These are phyloP conservation scores for Bicyclus anynana DNA, from an alignment of 1,140 invertebrate genomes.

Conservation along the genomic window DNA sequence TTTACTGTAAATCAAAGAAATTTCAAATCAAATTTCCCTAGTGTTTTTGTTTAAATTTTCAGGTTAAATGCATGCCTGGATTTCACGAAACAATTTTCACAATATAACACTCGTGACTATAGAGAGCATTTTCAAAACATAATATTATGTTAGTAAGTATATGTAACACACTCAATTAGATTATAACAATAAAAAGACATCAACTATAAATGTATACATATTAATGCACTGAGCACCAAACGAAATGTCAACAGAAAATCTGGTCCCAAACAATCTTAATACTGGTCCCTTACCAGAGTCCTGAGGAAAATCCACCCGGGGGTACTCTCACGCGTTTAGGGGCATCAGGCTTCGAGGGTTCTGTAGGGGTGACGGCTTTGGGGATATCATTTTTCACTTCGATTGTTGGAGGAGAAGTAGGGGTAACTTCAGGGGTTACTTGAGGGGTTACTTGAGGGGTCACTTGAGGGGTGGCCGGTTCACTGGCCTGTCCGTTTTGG, in stretches of 20 bases:
- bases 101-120: background rate
- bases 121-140: no score
- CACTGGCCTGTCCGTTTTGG: slow-evolving; percentile 40
- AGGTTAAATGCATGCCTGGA: background rate
- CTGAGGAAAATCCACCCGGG: slow-evolving; percentile 78
- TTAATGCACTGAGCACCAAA: slow-evolving; percentile 12
- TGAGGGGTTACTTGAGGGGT: slow-evolving; percentile 17
- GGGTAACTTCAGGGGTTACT: slow-evolving; percentile 2
- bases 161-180: background rate
- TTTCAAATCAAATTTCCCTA: no score
- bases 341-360: slow-evolving; percentile 35
- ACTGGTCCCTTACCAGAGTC: slow-evolving; percentile 72
- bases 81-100: background rate
- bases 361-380: slow-evolving; percentile 32
- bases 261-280: slow-evolving; percentile 43
- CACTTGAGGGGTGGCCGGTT: slow-evolving; percentile 17
- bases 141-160: background rate
- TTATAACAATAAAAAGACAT: background rate
- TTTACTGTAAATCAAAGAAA: no score
- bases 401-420: slow-evolving; percentile 10
- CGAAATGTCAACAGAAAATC: background rate
- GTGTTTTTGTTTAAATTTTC: background rate
- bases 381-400: slow-evolving; percentile 28
- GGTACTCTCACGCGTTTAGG: slow-evolving; percentile 75
- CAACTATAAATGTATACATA: slow-evolving; percentile 14